Conservation (phyloP, 2,113 vertebrate genomes). For the Alethe diademata region DNA sequence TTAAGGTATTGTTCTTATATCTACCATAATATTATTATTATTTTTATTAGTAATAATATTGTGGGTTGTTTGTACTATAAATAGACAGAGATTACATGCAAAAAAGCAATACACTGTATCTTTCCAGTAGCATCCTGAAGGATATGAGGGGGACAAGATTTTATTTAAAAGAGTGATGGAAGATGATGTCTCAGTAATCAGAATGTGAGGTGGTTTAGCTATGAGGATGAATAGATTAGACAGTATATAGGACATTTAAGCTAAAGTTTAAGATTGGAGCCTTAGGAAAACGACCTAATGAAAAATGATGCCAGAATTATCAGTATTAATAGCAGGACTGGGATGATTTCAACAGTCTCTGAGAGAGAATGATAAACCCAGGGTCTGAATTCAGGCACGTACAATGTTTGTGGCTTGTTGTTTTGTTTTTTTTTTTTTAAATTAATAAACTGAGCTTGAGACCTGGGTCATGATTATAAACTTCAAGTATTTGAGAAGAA, state of each 20-base stretch:
- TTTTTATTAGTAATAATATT: slow-evolving; percentile 17
- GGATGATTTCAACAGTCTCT: background rate
- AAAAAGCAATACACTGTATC: background rate
- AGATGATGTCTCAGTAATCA: background rate
- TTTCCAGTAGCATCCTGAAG: background rate
- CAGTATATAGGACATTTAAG: background rate
- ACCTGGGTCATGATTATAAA: background rate
- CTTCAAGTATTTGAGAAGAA: background rate
- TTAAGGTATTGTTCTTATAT: slow-evolving; percentile 3
- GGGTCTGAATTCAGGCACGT: background rate
- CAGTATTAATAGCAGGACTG: background rate
- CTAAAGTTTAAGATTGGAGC: background rate
- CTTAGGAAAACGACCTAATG: background rate
- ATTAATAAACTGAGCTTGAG: background rate
- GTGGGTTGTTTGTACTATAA: background rate
- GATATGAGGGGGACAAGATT: slow-evolving; percentile 3
- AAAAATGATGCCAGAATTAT: background rate
- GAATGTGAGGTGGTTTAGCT: background rate
- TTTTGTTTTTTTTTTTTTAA: background rate
- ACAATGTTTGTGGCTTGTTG: fast-evolving
- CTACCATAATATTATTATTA: background rate
- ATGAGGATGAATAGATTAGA: background rate
- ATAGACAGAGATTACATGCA: slow-evolving; percentile 5
- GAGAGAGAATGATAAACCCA: background rate
- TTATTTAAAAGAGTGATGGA: slow-evolving; percentile 16